A percentile compares a stretch with the other conserved stretches of the same genome.
Evolutionary conservation across 2,888 invertebrate species (phyloP).

Genomic region (Lycaena phlaeas): DNA sequence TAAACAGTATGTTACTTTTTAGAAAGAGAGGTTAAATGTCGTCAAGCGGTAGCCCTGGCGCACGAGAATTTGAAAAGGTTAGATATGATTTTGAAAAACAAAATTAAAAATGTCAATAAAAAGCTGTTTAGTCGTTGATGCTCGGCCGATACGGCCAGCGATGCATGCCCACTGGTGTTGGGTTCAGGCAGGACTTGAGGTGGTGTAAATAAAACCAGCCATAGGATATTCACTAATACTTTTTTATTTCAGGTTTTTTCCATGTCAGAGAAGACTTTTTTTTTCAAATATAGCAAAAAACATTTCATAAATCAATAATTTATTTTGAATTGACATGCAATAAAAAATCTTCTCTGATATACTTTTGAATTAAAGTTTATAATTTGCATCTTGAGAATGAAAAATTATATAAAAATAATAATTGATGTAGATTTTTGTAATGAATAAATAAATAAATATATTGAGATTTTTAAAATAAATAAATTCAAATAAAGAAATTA

Average conservation of each 20-base stretch:
- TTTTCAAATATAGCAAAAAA: too few relatives aligned
- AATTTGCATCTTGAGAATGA: neutral
- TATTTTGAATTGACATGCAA: neutral
- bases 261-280: slow-evolving; percentile 7
- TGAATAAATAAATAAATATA: neutral
- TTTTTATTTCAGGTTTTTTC: slow-evolving; percentile 18
- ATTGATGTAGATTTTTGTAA: neutral
- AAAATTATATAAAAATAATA: neutral
- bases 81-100: slow-evolving; percentile 52
- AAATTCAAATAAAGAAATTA: neutral
- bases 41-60: slow-evolving; percentile 44
- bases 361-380: neutral
- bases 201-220: slow-evolving; percentile 5
- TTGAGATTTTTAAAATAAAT: neutral
- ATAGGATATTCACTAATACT: slow-evolving; percentile 11
- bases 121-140: neutral
- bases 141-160: neutral
- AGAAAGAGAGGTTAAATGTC: slow-evolving; percentile 10
- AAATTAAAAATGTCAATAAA: slow-evolving; percentile 23
- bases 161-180: neutral
- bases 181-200: neutral
- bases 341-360: neutral
- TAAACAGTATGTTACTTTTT: slow-evolving; percentile 12
- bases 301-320: neutral
- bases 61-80: slow-evolving; percentile 49